Base-by-base conservation (phyloP, 2,888 invertebrate species). In the Mesoligia furuncula region DNA sequence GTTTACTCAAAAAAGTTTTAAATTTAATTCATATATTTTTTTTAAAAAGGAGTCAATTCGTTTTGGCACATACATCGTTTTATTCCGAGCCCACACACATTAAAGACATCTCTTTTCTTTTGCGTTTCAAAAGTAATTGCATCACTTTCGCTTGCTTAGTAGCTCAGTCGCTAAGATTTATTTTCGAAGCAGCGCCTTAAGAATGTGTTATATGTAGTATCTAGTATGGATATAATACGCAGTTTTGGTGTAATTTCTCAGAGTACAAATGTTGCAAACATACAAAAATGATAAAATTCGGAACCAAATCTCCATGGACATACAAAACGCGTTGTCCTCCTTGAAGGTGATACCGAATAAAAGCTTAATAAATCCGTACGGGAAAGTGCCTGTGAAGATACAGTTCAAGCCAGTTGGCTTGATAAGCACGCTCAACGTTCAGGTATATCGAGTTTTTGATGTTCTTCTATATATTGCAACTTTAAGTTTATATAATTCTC, bases 351-450 rank as follows among this genome's bases (percentile, higher is more conserved):
- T 95, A 15, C 96, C 96, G 1, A 94, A 91, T 61, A 94, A 92
- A 78, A 95, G 93, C 75, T 90, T 59, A 2, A 96, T 96, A 84
- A 89, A 90, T 27, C 94, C 96, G 1, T 91, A 95, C 74, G 93
- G 91, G 78, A 96, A 95, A 88, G 92, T 93, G 15, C 93, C 95
- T 4, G 77, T 96, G 76, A 96, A 95, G 87, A 95, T 96, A 90
- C 95, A 94, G 72, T 96, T 96, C 74, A 96, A 96, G 80, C 96
- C 96, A 6, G 89, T 95, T 36, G 96, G 95, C 15, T 90, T 95
- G 91, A 96, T 96, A 73, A 96, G 92, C 78, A 90, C 91, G 13
- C 92, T 96, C 2, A 92, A 95, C 80, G 93, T 95, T 73, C 96
- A 96, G 94, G 96, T 96, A 66, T 61, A 76, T 81, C 6, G 4